Conservation (phyloP, 2,113 vertebrate genomes). For the Prunella himalayana region DNA sequence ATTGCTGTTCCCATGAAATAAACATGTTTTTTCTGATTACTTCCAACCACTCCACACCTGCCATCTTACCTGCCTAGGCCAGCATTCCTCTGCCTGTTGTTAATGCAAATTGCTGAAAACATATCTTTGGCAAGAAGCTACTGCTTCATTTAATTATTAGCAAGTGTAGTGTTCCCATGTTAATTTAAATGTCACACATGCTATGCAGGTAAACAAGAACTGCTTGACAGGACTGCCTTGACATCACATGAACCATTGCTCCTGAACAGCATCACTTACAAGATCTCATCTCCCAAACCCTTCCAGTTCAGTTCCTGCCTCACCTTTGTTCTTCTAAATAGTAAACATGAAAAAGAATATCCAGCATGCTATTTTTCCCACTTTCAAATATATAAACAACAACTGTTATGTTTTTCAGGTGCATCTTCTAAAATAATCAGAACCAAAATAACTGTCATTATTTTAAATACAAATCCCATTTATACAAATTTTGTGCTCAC, state of each 20-base stretch:
- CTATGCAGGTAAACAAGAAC: background rate
- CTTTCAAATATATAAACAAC: background rate
- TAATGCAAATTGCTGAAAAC: background rate
- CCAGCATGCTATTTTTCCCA: background rate
- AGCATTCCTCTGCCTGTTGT: background rate
- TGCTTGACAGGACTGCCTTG: background rate
- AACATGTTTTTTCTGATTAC: background rate
- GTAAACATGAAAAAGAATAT: background rate
- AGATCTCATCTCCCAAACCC: background rate
- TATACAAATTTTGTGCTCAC: background rate
- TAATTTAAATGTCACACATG: background rate
- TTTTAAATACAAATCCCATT: background rate
- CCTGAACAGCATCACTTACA: background rate
- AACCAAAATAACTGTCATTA: background rate
- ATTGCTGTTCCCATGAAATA: constrained; percentile 4
- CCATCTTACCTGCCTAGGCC: background rate
- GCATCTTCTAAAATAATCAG: background rate
- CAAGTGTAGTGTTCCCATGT: background rate
- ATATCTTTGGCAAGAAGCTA: background rate
- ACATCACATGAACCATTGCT: background rate
- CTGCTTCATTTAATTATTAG: background rate
- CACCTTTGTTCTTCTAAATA: background rate
- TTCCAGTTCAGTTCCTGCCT: background rate
- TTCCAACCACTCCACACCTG: background rate
- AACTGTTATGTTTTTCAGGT: background rate